Base-by-base conservation (phyloP, 2,113 vertebrate genomes). In the Muntiacus muntjak region DNA sequence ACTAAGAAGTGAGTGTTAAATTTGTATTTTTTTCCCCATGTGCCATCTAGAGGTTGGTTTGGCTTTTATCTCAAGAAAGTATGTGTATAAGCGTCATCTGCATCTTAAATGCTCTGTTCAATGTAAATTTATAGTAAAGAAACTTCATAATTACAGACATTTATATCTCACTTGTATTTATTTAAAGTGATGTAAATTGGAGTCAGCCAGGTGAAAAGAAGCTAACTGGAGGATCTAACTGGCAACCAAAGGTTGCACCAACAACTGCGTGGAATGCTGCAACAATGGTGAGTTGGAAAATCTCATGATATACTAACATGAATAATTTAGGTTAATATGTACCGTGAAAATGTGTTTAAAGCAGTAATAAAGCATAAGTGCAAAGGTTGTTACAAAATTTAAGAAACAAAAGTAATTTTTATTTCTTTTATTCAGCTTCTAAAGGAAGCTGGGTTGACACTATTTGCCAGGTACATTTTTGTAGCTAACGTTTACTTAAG, bases 201-300 rank as follows among this genome's bases (percentile, higher is more conserved):
- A 99, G 99, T 99, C 99, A 99, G 95, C 99, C 99, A 83, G 99
- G 99, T 94, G 99, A 99, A 98, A 99, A 99, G 99, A 99, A 99
- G 97, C 98, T 99, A 95, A 99, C 99, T 11, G 99, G 99, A 97
- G 99, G 99, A 98, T 99, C 98, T 98, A 99, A 99, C 98, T 99
- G 99, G 99, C 99, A 99, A 95, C 99, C 99, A 98, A 99, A 99
- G 98, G 99, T 99, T n/a, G 99, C 99, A 67, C 99, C 99, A 7
- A 99, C 99, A 81, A 99, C 99, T 94, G 99, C 99, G 4, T 99
- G 99, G 99, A 99, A 99, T 19, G 99, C 99, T 96, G 99, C 99
- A 2, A 99, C 99, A 0, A 99, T 99, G 99, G 99, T 99, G 99
- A 99, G 98, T 99, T 94, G 45, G 86, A 79, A 2, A 36, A 79